Evolutionary conservation across 2,888 invertebrate species (phyloP).

Genomic region (Caenorhabditis macrosperma): DNA sequence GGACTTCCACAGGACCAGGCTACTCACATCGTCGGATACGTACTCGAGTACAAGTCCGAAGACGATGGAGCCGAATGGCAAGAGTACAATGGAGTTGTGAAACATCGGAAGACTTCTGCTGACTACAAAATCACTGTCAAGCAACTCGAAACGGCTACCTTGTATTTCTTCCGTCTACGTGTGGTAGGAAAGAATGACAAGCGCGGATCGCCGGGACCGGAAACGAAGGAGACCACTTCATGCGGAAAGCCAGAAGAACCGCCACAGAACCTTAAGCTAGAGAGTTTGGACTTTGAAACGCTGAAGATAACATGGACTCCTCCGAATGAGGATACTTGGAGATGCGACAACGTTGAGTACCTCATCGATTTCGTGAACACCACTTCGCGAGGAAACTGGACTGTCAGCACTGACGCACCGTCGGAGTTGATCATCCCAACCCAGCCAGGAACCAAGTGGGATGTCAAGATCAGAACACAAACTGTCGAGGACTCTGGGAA

Average conservation of each 20-base stretch:
- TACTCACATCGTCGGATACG: slow-evolving; percentile 78
- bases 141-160: slow-evolving; percentile 77
- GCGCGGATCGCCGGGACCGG: slow-evolving; percentile 79
- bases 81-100: slow-evolving; percentile 78
- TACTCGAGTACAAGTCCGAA: slow-evolving; percentile 80
- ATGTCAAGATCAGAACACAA: slow-evolving; percentile 79
- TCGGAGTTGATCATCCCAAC: slow-evolving; percentile 68
- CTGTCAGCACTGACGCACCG: slow-evolving; percentile 68
- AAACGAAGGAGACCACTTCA: slow-evolving; percentile 77
- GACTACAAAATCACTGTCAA: slow-evolving; percentile 77
- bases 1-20: slow-evolving; percentile 76
- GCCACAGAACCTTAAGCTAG: slow-evolving; percentile 75
- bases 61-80: slow-evolving; percentile 74
- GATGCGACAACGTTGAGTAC: slow-evolving; percentile 78
- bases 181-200: slow-evolving; percentile 80
- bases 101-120: slow-evolving; percentile 69
- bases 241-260: slow-evolving; percentile 79
- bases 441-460: slow-evolving; percentile 79
- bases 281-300: slow-evolving; percentile 76
- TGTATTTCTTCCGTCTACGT: slow-evolving; percentile 80
- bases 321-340: slow-evolving; percentile 78
- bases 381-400: slow-evolving; percentile 69
- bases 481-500: slow-evolving; percentile 78
- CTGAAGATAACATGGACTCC: slow-evolving; percentile 77
- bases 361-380: slow-evolving; percentile 79